phyloP scores from a whole-genome alignment of 1,140 invertebrate species.

The Orussus abietinus region DNA sequence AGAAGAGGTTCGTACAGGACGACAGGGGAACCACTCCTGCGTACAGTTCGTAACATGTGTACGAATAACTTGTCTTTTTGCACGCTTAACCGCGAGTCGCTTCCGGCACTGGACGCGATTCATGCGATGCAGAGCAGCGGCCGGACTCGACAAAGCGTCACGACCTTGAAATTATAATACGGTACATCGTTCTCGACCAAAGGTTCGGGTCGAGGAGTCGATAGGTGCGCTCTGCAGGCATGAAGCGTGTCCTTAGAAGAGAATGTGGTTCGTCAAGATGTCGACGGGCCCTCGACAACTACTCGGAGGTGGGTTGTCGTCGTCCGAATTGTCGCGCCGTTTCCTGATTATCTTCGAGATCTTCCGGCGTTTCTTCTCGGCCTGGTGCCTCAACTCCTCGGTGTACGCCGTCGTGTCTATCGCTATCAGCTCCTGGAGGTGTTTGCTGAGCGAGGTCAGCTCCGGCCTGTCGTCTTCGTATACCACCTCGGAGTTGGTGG shows the following conservation, averaged over 20 bases:
- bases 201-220: too few relatives aligned
- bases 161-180: too few relatives aligned
- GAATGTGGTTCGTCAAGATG: slow-evolving; percentile 29
- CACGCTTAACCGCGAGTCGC: too few relatives aligned
- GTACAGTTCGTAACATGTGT: too few relatives aligned
- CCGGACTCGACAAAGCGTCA: too few relatives aligned
- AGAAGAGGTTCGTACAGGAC: too few relatives aligned
- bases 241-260: slow-evolving; percentile 21
- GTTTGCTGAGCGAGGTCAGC: slow-evolving; percentile 41
- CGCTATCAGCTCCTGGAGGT: slow-evolving; percentile 49
- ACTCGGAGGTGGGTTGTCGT: slow-evolving; percentile 41
- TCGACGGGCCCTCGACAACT: slow-evolving; percentile 35
- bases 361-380: slow-evolving; percentile 33
- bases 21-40: too few relatives aligned
- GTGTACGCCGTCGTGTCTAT: slow-evolving; percentile 40
- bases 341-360: slow-evolving; percentile 17
- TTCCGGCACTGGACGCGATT: too few relatives aligned
- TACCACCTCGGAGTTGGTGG: slow-evolving; percentile 20
- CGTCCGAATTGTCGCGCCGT: slow-evolving; percentile 36
- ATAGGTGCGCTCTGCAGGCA: too few relatives aligned
- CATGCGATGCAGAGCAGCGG: too few relatives aligned
- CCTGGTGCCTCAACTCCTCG: slow-evolving; percentile 37
- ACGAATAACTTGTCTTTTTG: too few relatives aligned
- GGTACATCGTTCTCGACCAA: too few relatives aligned
- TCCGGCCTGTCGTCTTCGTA: slow-evolving; percentile 38